These are phyloP conservation scores for Hipposideros larvatus DNA, from an alignment of 2,797 vertebrate species.

Conservation along the genomic window DNA sequence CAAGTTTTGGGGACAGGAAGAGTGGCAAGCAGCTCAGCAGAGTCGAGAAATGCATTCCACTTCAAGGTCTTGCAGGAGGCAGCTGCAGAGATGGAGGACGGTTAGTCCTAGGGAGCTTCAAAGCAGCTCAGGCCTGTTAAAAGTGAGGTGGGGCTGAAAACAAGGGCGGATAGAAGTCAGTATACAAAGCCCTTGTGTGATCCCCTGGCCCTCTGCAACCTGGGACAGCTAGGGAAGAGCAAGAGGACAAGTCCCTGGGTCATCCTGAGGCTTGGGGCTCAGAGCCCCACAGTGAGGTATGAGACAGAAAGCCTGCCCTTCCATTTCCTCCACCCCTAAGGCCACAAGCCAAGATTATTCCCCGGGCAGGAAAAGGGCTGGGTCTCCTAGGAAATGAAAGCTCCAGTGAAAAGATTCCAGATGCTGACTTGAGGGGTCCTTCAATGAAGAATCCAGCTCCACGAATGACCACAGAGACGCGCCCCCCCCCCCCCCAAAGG, in stretches of 20 bases:
- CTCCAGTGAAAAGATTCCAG: not conserved
- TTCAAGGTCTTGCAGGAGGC: not conserved
- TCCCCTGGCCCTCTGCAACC: not conserved
- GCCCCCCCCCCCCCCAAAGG: not conserved
- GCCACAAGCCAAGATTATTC: not conserved
- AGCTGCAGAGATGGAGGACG: rapidly evolving
- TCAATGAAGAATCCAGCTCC: not conserved
- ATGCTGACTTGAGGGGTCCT: not conserved
- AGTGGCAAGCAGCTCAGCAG: not conserved
- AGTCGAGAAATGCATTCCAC: rapidly evolving
- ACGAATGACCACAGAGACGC: not conserved
- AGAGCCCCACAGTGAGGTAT: rapidly evolving
- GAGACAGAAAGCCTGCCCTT: not conserved
- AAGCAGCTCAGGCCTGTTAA: not conserved
- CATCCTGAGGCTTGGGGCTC: rapidly evolving
- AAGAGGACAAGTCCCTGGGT: not conserved
- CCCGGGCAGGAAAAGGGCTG: not conserved
- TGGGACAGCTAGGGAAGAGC: not conserved
- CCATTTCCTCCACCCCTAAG: not conserved
- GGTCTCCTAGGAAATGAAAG: not conserved
- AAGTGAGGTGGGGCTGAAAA: not conserved
- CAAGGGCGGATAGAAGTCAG: not conserved
- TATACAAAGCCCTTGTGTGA: rapidly evolving
- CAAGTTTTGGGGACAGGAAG: not conserved
- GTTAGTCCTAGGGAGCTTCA: not conserved